Conservation (phyloP, 2,113 vertebrate species). For the Tyrannus savana region DNA sequence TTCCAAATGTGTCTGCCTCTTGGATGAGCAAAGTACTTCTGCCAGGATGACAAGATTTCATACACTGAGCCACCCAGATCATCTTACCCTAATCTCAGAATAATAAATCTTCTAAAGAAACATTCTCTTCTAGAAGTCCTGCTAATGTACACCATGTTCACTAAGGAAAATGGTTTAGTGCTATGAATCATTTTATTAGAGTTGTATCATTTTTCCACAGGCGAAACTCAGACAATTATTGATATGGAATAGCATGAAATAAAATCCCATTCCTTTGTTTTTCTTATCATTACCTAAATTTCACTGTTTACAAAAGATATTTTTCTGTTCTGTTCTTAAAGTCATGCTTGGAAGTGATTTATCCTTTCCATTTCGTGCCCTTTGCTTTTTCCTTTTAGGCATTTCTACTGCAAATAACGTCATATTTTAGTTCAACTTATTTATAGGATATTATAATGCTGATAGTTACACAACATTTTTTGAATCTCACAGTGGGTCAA, state of each 20-base stretch:
- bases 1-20: constrained; percentile 1
- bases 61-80: constrained; percentile 1
- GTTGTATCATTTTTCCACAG: not conserved
- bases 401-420: not conserved
- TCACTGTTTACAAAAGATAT: not conserved
- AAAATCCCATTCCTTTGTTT: not conserved
- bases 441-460: not conserved
- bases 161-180: not conserved
- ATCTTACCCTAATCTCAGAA: not conserved
- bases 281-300: not conserved
- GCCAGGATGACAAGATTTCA: not conserved
- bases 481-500: not conserved
- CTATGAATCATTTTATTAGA: not conserved
- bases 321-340: not conserved
- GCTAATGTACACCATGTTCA: not conserved
- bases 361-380: not conserved
- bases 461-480: not conserved
- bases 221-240: not conserved
- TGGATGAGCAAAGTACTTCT: constrained; percentile 15
- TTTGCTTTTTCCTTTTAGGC: not conserved
- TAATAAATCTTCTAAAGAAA: constrained; percentile 26
- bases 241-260: not conserved
- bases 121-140: not conserved
- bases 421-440: not conserved
- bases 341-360: not conserved